Conservation (phyloP, 2,113 vertebrate species). For the Neodon shergylaensis region DNA sequence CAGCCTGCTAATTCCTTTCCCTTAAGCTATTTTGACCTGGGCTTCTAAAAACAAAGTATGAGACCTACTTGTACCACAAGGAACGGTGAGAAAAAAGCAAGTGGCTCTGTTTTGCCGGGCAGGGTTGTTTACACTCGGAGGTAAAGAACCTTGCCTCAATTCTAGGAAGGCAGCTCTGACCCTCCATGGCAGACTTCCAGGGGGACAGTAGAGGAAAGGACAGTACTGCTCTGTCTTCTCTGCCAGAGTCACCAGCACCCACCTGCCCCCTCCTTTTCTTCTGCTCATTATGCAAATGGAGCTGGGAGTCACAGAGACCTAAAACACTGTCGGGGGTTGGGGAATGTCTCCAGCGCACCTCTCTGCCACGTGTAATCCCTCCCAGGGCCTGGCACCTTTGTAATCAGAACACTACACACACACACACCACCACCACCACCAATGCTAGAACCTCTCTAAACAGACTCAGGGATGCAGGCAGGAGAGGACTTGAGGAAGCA, state of each 20-base stretch:
- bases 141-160: not conserved
- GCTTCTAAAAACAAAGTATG: not conserved
- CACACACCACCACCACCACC: constrained; percentile 22
- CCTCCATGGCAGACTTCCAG: not conserved
- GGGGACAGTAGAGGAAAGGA: not conserved
- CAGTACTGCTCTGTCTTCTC: not conserved
- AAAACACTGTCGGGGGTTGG: not conserved
- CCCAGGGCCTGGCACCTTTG: constrained; percentile 76
- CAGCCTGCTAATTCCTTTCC: not conserved
- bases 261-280: not conserved
- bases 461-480: constrained; percentile 53
- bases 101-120: not conserved
- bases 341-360: constrained; percentile 39
- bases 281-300: constrained; percentile 14
- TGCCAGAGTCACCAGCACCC: not conserved
- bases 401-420: constrained; percentile 46
- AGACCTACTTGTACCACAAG: not conserved
- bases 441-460: constrained; percentile 76
- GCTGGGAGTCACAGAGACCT: not conserved
- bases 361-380: constrained; percentile 54
- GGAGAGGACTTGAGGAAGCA: not conserved
- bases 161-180: not conserved
- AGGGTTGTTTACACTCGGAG: not conserved
- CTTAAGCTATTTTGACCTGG: not conserved
- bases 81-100: not conserved